Evolutionary conservation across 2,888 invertebrate genomes (phyloP).

Genomic region (Philhelius pedissequus): DNA sequence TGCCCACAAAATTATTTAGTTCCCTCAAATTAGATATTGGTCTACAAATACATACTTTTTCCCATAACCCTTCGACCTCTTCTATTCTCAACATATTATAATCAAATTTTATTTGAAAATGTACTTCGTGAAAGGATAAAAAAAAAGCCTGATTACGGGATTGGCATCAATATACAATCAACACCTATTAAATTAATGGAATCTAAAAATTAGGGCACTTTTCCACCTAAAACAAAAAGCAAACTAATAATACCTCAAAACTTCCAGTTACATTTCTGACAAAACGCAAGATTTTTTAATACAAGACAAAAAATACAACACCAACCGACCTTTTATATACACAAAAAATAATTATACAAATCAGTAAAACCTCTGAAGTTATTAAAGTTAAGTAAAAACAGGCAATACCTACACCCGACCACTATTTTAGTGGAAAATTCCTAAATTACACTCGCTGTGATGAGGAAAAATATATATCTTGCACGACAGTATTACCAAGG

Average conservation of each 20-base stretch:
- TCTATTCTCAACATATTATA: neutral
- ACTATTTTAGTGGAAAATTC: neutral
- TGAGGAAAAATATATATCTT: neutral
- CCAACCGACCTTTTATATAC: neutral
- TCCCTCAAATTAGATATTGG: neutral
- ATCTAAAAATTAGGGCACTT: neutral
- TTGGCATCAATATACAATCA: neutral
- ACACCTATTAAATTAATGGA: slow-evolving; percentile 3
- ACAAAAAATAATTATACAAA: neutral
- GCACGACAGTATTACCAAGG: neutral
- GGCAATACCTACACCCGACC: neutral
- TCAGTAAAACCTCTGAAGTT: slow-evolving; percentile 3
- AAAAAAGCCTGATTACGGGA: slow-evolving; percentile 41
- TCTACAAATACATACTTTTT: too few species aligned
- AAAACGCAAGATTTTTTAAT: neutral
- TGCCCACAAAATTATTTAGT: neutral
- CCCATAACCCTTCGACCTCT: too few species aligned
- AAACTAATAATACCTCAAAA: neutral
- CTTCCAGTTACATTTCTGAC: neutral
- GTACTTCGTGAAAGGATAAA: neutral
- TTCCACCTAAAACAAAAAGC: neutral
- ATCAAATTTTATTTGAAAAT: neutral
- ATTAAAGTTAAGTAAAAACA: neutral
- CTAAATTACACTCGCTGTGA: neutral
- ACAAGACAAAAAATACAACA: neutral